Conservation (phyloP, 2,888 invertebrate species). For the Monopis laevigella region DNA sequence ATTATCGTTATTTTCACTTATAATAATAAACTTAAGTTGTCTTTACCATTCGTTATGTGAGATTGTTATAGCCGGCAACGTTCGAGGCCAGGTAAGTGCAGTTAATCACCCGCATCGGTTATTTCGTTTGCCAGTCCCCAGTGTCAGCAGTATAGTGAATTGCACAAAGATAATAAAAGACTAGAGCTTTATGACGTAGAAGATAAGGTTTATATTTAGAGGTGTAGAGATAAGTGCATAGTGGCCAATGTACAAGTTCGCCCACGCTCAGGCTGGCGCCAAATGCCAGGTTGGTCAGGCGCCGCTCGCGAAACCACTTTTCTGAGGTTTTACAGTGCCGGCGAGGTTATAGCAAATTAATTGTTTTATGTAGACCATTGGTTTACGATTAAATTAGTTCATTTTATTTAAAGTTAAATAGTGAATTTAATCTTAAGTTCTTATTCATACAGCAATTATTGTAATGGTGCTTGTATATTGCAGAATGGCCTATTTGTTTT, state of each 20-base stretch:
- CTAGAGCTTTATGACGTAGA: background rate
- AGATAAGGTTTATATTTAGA: background rate
- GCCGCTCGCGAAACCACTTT: conserved; percentile 6
- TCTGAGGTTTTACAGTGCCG: conserved; percentile 9
- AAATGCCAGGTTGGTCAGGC: conserved; percentile 10
- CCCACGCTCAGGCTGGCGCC: conserved; percentile 11
- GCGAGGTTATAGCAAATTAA: conserved; percentile 10
- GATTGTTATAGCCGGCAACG: conserved; percentile 10
- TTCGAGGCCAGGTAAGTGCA: conserved; percentile 12
- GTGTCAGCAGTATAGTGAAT: conserved; percentile 3
- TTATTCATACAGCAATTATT: too few relatives aligned
- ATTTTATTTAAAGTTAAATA: too few relatives aligned
- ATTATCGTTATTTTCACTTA: conserved; percentile 6
- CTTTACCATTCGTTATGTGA: conserved; percentile 8
- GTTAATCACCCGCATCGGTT: conserved; percentile 11
- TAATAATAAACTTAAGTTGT: conserved; percentile 5
- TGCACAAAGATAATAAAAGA: background rate
- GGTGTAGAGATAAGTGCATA: background rate
- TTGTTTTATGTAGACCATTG: conserved; percentile 1
- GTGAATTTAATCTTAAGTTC: too few relatives aligned
- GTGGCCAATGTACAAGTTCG: conserved; percentile 8
- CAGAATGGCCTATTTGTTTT: too few relatives aligned
- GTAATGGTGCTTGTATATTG: too few relatives aligned
- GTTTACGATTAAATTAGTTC: background rate
- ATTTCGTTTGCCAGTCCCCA: conserved; percentile 9